Base-by-base conservation (phyloP, 2,797 vertebrate genomes). In the Liparis tanakae region DNA sequence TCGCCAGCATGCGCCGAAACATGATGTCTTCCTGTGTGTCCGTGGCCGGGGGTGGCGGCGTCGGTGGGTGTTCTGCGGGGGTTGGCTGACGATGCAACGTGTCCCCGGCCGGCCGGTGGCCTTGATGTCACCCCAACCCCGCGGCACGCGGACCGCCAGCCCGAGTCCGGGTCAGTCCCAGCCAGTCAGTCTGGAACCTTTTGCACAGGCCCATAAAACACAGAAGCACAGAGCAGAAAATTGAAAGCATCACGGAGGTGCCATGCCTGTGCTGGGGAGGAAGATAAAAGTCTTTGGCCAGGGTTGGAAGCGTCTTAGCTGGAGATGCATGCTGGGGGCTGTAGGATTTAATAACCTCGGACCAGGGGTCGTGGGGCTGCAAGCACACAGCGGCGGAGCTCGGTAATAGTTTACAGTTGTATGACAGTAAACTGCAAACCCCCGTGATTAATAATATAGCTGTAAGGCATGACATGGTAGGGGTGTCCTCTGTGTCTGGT, bases 191-290 rank as follows among this genome's bases (percentile, higher is more conserved):
- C 84, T 91, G 88, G 89, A 92, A 91, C 91, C 83, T 89, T 89
- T 89, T 91, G 87, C 91, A 88, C 87, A 76, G 88, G 78, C 85
- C 93, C 88, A 92, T 95, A 94, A 95, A 96, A 91, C 93, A 94
- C 91, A 89, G 89, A 87, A 81, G 92, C 90, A 84, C 90, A 89
- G 92, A 94, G 95, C 94, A 94, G 95, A 94, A 96, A 95, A 95
- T 95, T 94, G 94, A 95, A 95, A 94, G 93, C 94, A 91, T 95
- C 93, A 88, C 83, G 91, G 90, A 92, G 91, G 92, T 94, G 92
- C 94, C 90, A 90, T 91, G 93, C 87, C 93, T 74, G 65, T 90
- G 91, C 92, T 89, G 89, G 87, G 84, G 73, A 92, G 90, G 88
- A 90, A 93, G 93, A 95, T 92, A 90, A 91, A 94, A 94, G 91